Evolutionary conservation across 2,113 vertebrate species (phyloP).

Genomic region (Oncorhynchus kisutch): DNA sequence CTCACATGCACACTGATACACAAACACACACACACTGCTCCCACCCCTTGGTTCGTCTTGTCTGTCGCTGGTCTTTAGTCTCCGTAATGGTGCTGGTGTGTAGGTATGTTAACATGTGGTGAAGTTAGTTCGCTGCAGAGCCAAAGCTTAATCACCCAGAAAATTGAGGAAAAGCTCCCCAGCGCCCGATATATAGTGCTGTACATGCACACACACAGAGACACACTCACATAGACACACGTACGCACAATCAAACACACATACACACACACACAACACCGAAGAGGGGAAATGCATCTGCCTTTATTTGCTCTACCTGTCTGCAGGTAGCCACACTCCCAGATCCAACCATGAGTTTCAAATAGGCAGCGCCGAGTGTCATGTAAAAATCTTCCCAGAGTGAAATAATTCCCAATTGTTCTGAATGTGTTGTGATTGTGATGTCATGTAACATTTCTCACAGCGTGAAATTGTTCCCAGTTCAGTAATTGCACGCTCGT

Average conservation of each 20-base stretch:
- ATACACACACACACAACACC: neutral
- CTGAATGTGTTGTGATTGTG: no score
- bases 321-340: slow-evolving; percentile 64
- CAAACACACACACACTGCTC: neutral
- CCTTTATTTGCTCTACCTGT: slow-evolving; percentile 62
- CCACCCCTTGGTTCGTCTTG: slow-evolving; percentile 4
- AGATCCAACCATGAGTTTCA: slow-evolving; percentile 57
- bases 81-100: slow-evolving; percentile 33
- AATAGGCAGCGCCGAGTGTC: slow-evolving; percentile 42
- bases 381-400: no score
- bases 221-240: neutral
- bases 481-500: no score
- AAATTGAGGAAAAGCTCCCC: slow-evolving; percentile 66
- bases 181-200: slow-evolving; percentile 39
- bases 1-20: neutral
- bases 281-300: slow-evolving; percentile 45
- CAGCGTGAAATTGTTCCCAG: no score
- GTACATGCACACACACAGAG: neutral
- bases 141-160: slow-evolving; percentile 52
- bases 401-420: no score
- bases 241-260: neutral
- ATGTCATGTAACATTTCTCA: no score
- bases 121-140: slow-evolving; percentile 44
- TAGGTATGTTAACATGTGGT: slow-evolving; percentile 61
- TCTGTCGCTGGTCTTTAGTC: slow-evolving; percentile 54